phyloP scores from a whole-genome alignment of 2,113 vertebrate genomes.

The Python bivittatus region DNA sequence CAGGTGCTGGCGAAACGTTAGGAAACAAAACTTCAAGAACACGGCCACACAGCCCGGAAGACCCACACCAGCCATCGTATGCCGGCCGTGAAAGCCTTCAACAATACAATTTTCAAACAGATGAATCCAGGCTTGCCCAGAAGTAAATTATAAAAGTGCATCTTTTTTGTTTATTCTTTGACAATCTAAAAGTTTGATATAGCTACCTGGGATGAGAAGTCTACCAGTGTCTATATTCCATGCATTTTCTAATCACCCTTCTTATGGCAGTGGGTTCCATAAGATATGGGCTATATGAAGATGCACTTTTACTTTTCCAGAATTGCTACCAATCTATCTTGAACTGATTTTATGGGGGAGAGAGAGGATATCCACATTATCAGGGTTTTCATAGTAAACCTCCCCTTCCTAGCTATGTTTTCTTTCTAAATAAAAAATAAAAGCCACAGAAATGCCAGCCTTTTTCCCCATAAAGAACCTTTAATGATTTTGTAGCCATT shows the following conservation, averaged over 20 bases:
- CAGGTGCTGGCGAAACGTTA: too few species aligned
- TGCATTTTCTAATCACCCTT: too few species aligned
- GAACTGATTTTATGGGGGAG: neutral
- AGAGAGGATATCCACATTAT: neutral
- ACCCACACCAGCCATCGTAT: too few species aligned
- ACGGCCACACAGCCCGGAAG: too few species aligned
- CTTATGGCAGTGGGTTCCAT: neutral
- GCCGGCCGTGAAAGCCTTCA: too few species aligned
- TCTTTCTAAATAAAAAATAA: neutral
- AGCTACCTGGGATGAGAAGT: too few species aligned
- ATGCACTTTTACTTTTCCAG: neutral
- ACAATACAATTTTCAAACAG: neutral
- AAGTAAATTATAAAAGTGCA: neutral
- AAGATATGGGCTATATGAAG: neutral
- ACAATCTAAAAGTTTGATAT: neutral
- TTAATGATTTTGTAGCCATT: too few species aligned
- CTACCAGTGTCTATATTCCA: neutral
- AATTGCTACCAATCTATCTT: neutral
- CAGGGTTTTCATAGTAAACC: neutral
- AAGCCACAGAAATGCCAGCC: neutral
- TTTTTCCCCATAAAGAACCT: neutral
- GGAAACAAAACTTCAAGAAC: too few species aligned
- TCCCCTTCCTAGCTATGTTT: neutral
- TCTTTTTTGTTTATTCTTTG: neutral
- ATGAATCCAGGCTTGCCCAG: neutral